A percentile compares a stretch with the other conserved stretches of the same genome.
These are phyloP conservation scores for Asbolus verrucosus DNA, from an alignment of 1,140 invertebrate genomes.

Conservation along the genomic window DNA sequence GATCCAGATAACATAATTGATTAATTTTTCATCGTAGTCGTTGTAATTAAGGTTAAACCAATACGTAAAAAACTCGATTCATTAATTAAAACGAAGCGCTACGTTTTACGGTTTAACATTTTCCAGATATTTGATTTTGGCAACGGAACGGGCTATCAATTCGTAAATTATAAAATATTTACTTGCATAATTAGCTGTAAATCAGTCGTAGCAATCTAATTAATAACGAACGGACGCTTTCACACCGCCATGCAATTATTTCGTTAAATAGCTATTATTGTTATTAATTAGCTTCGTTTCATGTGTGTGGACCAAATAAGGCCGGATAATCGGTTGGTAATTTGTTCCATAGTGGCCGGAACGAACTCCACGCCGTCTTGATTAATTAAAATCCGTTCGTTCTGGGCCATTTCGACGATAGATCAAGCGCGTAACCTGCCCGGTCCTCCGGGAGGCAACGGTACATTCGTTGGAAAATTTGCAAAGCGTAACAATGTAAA, in stretches of 20 bases:
- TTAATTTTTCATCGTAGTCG: constrained; percentile 19
- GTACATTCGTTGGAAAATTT: no score
- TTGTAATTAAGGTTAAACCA: constrained; percentile 29
- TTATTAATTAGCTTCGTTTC: constrained; percentile 13
- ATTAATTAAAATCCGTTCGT: not conserved
- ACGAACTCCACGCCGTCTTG: no score
- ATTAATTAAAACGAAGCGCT: constrained; percentile 37
- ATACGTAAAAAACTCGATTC: constrained; percentile 3
- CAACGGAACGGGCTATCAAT: constrained; percentile 10
- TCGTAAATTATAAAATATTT: constrained; percentile 18
- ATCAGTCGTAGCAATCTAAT: constrained; percentile 8
- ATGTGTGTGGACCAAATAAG: not conserved
- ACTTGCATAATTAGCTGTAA: constrained; percentile 36
- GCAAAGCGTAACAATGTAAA: no score
- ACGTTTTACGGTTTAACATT: constrained; percentile 26
- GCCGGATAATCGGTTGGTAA: not conserved
- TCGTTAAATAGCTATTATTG: constrained; percentile 15
- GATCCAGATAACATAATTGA: constrained; percentile 1
- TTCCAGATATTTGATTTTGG: constrained; percentile 24
- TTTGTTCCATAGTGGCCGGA: no score
- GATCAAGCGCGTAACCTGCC: not conserved
- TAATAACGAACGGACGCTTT: constrained; percentile 26
- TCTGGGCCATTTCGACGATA: constrained; percentile 8
- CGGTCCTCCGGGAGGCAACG: no score
- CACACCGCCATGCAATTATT: constrained; percentile 26